phyloP scores from a whole-genome alignment of 2,797 vertebrate genomes.

The Myoxocephalus aenaeus region DNA sequence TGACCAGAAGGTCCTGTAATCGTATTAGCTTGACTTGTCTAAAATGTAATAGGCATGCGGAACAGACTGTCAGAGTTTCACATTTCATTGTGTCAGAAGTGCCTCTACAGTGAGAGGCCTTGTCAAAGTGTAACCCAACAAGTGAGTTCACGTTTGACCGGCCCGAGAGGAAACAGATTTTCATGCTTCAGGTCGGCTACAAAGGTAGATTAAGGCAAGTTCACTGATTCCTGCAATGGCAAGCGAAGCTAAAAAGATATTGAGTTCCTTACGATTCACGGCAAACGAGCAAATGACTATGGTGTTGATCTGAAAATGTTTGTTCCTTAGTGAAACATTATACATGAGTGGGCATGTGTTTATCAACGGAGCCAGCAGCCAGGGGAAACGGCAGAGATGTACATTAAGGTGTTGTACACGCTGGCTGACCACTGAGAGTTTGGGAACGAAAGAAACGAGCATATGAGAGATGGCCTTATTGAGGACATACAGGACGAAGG shows the following conservation, averaged over 20 bases:
- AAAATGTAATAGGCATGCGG: neutral
- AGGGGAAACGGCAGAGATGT: neutral
- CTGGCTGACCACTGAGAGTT: too few species aligned
- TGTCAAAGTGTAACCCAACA: too few species aligned
- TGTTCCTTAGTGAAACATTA: neutral
- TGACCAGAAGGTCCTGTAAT: neutral
- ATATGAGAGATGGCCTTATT: neutral
- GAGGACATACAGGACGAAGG: neutral
- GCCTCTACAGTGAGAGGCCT: too few species aligned
- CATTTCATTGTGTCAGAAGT: too few species aligned
- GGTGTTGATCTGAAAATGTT: neutral
- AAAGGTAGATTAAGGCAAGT: slow-evolving; percentile 2
- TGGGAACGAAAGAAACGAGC: neutral
- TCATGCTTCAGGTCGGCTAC: too few species aligned
- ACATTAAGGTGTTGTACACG: neutral
- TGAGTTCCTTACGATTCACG: neutral
- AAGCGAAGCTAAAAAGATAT: neutral
- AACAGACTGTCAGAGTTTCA: too few species aligned
- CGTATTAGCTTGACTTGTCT: neutral
- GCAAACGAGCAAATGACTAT: neutral
- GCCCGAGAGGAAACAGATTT: too few species aligned
- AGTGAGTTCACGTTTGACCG: too few species aligned
- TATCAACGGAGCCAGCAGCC: neutral
- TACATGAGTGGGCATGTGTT: neutral
- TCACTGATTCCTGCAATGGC: neutral